Percentiles rank a stretch among this genome's conserved stretches.
phyloP scores from a whole-genome alignment of 2,113 vertebrate genomes.

The Neogale vison region DNA sequence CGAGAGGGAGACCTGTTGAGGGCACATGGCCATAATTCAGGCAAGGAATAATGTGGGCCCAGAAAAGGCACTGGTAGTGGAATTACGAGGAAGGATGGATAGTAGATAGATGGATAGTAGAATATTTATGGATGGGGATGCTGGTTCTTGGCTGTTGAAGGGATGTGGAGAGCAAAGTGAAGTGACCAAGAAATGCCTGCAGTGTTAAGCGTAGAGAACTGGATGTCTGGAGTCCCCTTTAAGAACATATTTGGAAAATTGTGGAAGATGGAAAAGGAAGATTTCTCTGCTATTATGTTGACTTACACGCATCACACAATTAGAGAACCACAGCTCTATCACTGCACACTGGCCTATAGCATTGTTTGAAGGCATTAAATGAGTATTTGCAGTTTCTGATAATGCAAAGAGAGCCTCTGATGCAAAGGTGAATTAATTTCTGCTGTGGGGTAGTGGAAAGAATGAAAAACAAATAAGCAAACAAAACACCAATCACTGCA shows the following conservation, averaged over 20 bases:
- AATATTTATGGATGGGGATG: background rate
- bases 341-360: background rate
- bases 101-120: background rate
- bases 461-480: conserved; percentile 65
- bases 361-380: conserved; percentile 47
- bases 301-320: conserved; percentile 24
- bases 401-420: conserved; percentile 53
- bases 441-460: background rate
- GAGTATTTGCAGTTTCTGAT: conserved; percentile 61
- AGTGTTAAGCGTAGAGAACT: background rate
- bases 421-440: conserved; percentile 60
- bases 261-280: background rate
- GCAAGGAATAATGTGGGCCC: background rate
- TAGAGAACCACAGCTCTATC: conserved; percentile 18
- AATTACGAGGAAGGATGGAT: background rate
- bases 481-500: conserved; percentile 48
- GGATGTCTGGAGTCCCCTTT: background rate
- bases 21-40: background rate
- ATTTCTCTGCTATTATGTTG: background rate
- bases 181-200: background rate
- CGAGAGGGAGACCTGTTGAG: background rate
- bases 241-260: background rate
- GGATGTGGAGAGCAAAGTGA: background rate
- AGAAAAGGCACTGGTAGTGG: background rate
- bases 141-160: background rate